These are phyloP conservation scores for Tetrapedia diversipes DNA, from an alignment of 2,888 invertebrate genomes.

Conservation along the genomic window DNA sequence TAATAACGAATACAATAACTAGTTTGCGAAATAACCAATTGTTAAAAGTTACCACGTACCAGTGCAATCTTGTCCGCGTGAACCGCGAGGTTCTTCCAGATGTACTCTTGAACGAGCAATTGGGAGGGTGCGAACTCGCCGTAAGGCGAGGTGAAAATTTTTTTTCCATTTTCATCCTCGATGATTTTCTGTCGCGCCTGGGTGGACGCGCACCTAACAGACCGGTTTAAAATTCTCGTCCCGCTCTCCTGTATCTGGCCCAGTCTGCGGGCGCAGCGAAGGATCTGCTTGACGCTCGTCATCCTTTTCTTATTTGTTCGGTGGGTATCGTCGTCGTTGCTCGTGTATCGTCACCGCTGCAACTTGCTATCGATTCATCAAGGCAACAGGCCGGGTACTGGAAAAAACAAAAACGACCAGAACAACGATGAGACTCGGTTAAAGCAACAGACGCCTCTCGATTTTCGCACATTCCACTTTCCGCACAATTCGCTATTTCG, in stretches of 20 bases:
- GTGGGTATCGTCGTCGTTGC: too few relatives aligned
- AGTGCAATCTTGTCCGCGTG: slow-evolving; percentile 71
- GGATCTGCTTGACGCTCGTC: slow-evolving; percentile 41
- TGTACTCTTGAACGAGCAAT: slow-evolving; percentile 70
- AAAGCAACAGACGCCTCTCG: too few relatives aligned
- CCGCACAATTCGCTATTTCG: too few relatives aligned
- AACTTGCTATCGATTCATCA: too few relatives aligned
- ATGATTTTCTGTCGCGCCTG: slow-evolving; percentile 59
- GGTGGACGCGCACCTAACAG: slow-evolving; percentile 61
- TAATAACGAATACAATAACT: too few relatives aligned
- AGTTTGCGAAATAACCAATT: too few relatives aligned
- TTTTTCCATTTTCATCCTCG: slow-evolving; percentile 74
- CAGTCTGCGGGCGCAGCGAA: slow-evolving; percentile 34
- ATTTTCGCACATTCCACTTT: too few relatives aligned
- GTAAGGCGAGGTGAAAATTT: slow-evolving; percentile 70
- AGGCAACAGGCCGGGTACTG: not conserved
- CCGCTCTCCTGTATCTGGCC: slow-evolving; percentile 29
- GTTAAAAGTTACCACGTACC: too few relatives aligned
- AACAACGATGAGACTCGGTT: too few relatives aligned
- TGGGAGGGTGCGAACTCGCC: slow-evolving; percentile 63
- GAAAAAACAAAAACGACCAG: slow-evolving; percentile 1
- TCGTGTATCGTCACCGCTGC: too few relatives aligned
- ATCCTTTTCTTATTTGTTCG: too few relatives aligned
- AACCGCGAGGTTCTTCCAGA: slow-evolving; percentile 71
- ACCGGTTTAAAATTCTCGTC: slow-evolving; percentile 28